Evolutionary conservation across 2,888 invertebrate genomes (phyloP).

Genomic region (Pediacus dermestoides): DNA sequence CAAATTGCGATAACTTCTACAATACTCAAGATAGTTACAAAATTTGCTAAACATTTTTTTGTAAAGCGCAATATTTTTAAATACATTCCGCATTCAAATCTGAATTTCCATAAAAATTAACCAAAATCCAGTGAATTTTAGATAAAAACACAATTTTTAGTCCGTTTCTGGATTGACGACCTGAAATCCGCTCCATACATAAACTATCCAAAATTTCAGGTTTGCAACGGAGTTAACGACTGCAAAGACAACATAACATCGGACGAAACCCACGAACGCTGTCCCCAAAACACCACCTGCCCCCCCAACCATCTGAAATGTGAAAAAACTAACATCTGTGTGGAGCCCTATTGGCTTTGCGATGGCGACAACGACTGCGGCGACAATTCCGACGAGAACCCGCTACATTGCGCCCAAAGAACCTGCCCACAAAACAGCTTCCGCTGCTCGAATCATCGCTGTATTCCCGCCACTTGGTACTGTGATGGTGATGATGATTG

Average conservation of each 20-base stretch:
- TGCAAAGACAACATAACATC: slow-evolving; percentile 90
- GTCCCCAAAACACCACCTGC: slow-evolving; percentile 84
- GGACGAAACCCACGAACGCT: slow-evolving; percentile 85
- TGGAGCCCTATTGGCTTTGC: slow-evolving; percentile 96
- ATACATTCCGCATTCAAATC: too few relatives aligned
- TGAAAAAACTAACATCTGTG: slow-evolving; percentile 92
- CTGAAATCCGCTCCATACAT: too few relatives aligned
- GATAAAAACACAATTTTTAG: too few relatives aligned
- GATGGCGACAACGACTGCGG: slow-evolving; percentile 97
- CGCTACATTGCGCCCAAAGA: slow-evolving; percentile 81
- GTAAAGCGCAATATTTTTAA: too few relatives aligned
- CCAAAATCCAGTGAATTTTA: too few relatives aligned
- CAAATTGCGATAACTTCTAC: too few relatives aligned
- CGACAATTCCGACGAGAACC: slow-evolving; percentile 90
- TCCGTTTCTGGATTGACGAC: too few relatives aligned
- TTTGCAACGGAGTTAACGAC: slow-evolving; percentile 86
- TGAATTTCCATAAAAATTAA: too few relatives aligned
- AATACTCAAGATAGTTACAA: too few relatives aligned
- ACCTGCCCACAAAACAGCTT: slow-evolving; percentile 90
- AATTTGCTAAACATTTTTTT: too few relatives aligned
- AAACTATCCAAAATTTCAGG: too few relatives aligned
- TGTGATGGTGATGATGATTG: slow-evolving; percentile 96
- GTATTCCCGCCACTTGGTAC: slow-evolving; percentile 94
- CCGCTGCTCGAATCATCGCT: slow-evolving; percentile 88
- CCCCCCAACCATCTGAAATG: slow-evolving; percentile 88